Percentiles rank a stretch among this genome's conserved stretches.
phyloP scores from a whole-genome alignment of 1,140 invertebrate species.

The Kradibia gibbosae region DNA sequence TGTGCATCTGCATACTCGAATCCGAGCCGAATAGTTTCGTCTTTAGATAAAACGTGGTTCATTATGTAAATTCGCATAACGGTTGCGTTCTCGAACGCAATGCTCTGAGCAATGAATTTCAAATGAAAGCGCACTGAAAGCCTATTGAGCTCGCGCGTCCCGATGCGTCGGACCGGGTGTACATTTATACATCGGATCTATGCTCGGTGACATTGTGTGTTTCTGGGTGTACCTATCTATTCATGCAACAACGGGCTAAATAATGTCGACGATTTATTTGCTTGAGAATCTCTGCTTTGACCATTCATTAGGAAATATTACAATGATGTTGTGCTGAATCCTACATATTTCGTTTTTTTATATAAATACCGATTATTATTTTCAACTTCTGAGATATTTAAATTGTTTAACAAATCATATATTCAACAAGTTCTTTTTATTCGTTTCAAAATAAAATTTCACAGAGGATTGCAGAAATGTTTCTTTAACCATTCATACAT shows the following conservation, averaged over 20 bases:
- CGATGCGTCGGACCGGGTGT: not conserved
- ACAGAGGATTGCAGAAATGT: no score
- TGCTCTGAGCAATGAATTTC: conserved; percentile 31
- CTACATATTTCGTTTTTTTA: no score
- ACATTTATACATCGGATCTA: conserved; percentile 22
- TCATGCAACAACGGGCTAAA: conserved; percentile 31
- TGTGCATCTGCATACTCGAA: not conserved
- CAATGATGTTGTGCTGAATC: not conserved
- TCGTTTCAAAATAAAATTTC: no score
- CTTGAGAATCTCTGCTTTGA: not conserved
- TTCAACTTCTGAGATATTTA: no score
- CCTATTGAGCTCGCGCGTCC: not conserved
- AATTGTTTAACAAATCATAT: no score
- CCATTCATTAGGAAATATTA: not conserved
- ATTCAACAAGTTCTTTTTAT: no score
- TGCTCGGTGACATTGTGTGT: conserved; percentile 7
- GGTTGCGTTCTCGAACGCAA: not conserved
- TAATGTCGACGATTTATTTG: not conserved
- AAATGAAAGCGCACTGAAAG: conserved; percentile 29
- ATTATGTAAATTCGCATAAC: conserved; percentile 39
- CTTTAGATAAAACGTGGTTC: conserved; percentile 28
- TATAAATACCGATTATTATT: no score
- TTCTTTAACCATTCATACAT: no score
- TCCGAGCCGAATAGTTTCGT: conserved; percentile 22
- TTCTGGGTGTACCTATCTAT: conserved; percentile 36